Evolutionary conservation across 1,140 invertebrate species (phyloP), one percentile per base, ranked within the genome.

Genomic region (Hyposmocoma kahamanoa): DNA sequence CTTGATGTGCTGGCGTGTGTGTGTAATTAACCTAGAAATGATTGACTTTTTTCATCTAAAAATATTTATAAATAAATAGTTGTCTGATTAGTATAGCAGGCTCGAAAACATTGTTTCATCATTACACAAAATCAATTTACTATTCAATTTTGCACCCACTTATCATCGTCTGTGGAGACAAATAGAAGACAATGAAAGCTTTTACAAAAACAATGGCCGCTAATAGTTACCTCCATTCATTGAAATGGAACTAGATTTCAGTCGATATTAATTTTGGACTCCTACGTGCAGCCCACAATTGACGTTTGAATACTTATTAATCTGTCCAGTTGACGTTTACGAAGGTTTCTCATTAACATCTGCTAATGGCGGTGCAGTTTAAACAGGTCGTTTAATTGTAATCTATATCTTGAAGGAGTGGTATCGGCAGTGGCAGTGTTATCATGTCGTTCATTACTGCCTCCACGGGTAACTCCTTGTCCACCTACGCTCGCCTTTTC

Each of bases 181-280:
- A n/a, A n/a, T n/a, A 48, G 52, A 59, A 43, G 53, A 55, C 59
- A 62, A 65, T 65, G 58, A 62, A 22, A 53, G 45, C 52, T 55
- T 60, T 61, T 46, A 50, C 22, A 47, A 47, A 66, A 68, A 73
- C 70, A 73, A 70, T 73, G 52, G 64, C n/a, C 22, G 30, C 50
- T 68, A 67, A 61, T 56, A 66, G 54, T 47, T 53, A 42, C 59
- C 44, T 52, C 55, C 61, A 63, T 60, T 52, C 62, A 45, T 44
- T 52, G 24, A 62, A n/a, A 56, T 47, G 59, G 63, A 67, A 69
- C 66, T 41, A 52, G 50, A 59, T 59, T 68, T 67, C 56, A 53
- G 59, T 49, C 56, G 41, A 56, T 62, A 62, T 68, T 52, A 70
- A 73, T 73, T 65, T 56, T 32, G 48, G 28, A 60, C 70, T 67